Evolutionary conservation across 2,113 vertebrate species (phyloP).

Genomic region (Meleagris gallopavo): DNA sequence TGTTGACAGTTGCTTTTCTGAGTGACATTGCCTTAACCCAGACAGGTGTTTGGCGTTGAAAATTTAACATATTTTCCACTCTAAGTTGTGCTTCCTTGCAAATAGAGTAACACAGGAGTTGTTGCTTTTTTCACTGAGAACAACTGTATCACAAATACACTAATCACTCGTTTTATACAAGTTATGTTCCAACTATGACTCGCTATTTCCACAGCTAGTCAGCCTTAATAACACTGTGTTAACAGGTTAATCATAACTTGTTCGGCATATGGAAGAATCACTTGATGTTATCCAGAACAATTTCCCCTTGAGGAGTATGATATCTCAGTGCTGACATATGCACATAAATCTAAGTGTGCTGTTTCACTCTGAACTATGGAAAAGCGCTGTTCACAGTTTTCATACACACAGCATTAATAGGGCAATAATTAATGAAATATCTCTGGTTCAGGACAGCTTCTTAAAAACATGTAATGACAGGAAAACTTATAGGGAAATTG

Average conservation of each 20-base stretch:
- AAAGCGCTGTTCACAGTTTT: neutral
- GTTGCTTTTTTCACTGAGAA: neutral
- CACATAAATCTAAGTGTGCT: neutral
- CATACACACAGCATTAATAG: neutral
- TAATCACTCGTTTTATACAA: neutral
- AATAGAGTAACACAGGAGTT: neutral
- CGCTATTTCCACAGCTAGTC: neutral
- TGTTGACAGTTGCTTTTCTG: neutral
- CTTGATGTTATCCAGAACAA: neutral
- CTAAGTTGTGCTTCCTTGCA: neutral
- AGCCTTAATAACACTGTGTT: neutral
- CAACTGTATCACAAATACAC: neutral
- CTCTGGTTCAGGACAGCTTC: neutral
- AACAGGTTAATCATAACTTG: slow-evolving; percentile 21
- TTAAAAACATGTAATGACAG: neutral
- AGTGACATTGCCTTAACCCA: neutral
- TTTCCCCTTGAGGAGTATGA: neutral
- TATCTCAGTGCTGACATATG: neutral
- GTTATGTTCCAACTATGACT: neutral
- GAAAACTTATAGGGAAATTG: neutral
- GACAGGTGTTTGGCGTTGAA: neutral
- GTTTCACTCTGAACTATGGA: neutral
- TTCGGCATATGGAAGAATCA: neutral
- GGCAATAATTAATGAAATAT: neutral
- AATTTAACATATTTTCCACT: neutral